Conservation (phyloP, 2,113 vertebrate genomes). For the Phalacrocorax pelagicus region DNA sequence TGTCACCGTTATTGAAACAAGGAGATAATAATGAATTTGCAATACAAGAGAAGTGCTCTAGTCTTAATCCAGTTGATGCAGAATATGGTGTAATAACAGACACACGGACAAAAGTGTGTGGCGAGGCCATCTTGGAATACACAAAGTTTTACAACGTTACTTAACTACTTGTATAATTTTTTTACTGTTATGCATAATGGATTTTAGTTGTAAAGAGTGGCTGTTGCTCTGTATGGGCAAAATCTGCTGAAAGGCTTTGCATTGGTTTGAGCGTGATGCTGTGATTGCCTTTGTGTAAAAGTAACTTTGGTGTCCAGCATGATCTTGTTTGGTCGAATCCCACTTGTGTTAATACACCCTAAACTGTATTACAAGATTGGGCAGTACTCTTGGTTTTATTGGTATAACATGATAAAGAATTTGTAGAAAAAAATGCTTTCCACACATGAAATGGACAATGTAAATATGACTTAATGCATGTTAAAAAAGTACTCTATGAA, state of each 20-base stretch:
- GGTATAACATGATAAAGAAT: background rate
- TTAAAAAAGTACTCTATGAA: constrained; percentile 1
- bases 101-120: background rate
- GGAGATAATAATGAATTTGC: background rate
- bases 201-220: background rate
- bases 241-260: background rate
- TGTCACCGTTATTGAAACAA: background rate
- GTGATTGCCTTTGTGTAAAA: background rate
- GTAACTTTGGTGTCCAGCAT: background rate
- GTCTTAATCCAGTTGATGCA: background rate
- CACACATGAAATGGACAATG: constrained; percentile 40
- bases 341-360: background rate
- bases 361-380: background rate
- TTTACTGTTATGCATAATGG: background rate
- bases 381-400: background rate
- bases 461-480: constrained; percentile 32
- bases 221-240: background rate
- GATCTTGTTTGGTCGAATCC: background rate
- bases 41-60: background rate
- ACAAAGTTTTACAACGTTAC: background rate
- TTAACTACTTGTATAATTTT: background rate
- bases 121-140: background rate
- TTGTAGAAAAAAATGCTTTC: constrained; percentile 32
- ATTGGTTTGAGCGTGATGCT: background rate
- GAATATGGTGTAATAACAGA: background rate